Base-by-base conservation (phyloP, 2,888 invertebrate genomes). In the Fragum whitleyi region DNA sequence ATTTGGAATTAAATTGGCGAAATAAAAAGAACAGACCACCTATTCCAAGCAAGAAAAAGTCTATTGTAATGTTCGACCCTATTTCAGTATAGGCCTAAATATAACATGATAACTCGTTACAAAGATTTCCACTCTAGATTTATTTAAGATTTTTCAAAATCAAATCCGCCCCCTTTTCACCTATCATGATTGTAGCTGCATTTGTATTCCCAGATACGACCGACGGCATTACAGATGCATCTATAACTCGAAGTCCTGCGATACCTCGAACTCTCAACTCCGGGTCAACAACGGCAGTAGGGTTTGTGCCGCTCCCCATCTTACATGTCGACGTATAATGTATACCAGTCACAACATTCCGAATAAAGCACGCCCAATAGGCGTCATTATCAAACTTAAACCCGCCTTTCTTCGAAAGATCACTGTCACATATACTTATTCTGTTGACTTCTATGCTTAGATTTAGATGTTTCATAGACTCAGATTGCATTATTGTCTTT, bases 301-400 rank as follows among this genome's bases (percentile, higher is more conserved):
- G 65, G 77, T 95, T 94, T 9, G 90, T 88, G 0, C 29, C 79
- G 21, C 78, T 92, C 0, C 96, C 97, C 91, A 97, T 96, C n/a
- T 95, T 95, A 90, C 96, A 96, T 0, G 96, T 96, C 0, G 97
- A 97, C 0, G 95, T 96, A 0, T 96, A 96, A 93, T 97, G 97
- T 92, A 78, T 82, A 14, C 72, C 74, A 5, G 74, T 82, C 6
- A 74, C 51, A 0, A 82, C 77, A 28, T 80, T 69, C 14, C 75
- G 74, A 14, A 81, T 42, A n/a, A 79, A 51, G 70, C 79, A 85
- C 32, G 72, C 70, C 85, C 85, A 85, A 32, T 78, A 81, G 7
- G 68, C 76, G 65, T 82, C 79, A 16, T 80, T 75, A 0, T 71
- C 57, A 29, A 79, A 81, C 7, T 51, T 16, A n/a, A 19, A n/a